phyloP scores from a whole-genome alignment of 2,888 invertebrate species.

The Tiliacea citrago region DNA sequence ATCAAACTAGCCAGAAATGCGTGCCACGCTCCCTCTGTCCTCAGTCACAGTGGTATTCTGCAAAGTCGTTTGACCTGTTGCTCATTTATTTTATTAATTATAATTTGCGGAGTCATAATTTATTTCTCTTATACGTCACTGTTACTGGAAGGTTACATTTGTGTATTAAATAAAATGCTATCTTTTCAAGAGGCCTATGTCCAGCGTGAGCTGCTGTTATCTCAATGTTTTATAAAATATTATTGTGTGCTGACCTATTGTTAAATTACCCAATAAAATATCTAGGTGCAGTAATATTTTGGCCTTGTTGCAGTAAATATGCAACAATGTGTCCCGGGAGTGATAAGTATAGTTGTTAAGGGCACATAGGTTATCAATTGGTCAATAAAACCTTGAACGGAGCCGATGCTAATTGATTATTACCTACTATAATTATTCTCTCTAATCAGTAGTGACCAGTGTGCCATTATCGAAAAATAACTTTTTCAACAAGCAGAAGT shows the following conservation, averaged over 20 bases:
- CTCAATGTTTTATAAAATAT: neutral
- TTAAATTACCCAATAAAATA: neutral
- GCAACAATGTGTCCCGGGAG: slow-evolving; percentile 12
- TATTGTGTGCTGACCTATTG: neutral
- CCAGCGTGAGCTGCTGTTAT: neutral
- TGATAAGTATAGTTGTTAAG: slow-evolving; percentile 21
- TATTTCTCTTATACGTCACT: slow-evolving; percentile 16
- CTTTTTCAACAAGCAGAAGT: neutral
- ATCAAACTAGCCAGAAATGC: slow-evolving; percentile 89
- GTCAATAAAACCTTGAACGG: neutral
- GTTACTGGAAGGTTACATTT: neutral
- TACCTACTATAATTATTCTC: neutral
- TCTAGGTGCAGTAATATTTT: neutral
- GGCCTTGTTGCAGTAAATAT: neutral
- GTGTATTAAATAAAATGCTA: neutral
- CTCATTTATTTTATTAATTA: slow-evolving; percentile 59
- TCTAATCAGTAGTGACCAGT: neutral
- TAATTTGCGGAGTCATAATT: slow-evolving; percentile 12
- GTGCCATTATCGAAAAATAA: slow-evolving; percentile 2
- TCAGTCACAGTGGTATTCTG: slow-evolving; percentile 84
- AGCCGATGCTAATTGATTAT: slow-evolving; percentile 20
- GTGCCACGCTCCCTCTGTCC: slow-evolving; percentile 87
- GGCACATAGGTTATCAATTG: slow-evolving; percentile 36
- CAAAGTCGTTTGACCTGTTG: slow-evolving; percentile 74
- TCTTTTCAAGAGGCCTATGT: neutral